phyloP scores from a whole-genome alignment of 2,113 vertebrate genomes.

The Podarcis muralis region DNA sequence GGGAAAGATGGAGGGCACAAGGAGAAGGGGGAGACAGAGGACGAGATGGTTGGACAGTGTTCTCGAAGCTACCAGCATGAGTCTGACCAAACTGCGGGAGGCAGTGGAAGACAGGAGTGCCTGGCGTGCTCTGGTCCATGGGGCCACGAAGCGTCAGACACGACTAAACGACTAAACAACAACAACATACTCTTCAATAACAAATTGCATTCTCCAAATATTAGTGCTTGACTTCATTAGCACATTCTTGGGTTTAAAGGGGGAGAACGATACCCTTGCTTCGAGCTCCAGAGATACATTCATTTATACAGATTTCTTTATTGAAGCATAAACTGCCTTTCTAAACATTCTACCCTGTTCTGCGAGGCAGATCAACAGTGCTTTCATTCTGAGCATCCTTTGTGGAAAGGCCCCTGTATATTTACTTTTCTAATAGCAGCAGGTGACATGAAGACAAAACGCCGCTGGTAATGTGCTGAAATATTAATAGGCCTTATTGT shows the following conservation, averaged over 20 bases:
- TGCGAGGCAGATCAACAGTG: not conserved
- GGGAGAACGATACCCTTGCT: not conserved
- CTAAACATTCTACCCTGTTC: not conserved
- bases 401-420: not conserved
- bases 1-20: no score
- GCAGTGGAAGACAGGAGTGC: no score
- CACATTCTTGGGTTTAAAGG: not conserved
- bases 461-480: slow-evolving; percentile 1
- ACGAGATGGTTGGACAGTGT: no score
- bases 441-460: not conserved
- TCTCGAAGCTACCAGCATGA: no score
- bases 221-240: not conserved
- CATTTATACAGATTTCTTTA: not conserved
- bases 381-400: not conserved
- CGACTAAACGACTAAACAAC: no score
- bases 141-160: no score
- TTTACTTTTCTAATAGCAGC: not conserved
- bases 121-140: no score
- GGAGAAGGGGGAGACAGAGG: no score
- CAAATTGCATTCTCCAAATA: no score
- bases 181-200: no score
- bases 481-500: not conserved
- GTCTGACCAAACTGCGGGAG: no score
- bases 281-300: not conserved
- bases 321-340: not conserved